Evolutionary conservation across 2,113 vertebrate species (phyloP).

Genomic region (Tetraodon nigroviridis): DNA sequence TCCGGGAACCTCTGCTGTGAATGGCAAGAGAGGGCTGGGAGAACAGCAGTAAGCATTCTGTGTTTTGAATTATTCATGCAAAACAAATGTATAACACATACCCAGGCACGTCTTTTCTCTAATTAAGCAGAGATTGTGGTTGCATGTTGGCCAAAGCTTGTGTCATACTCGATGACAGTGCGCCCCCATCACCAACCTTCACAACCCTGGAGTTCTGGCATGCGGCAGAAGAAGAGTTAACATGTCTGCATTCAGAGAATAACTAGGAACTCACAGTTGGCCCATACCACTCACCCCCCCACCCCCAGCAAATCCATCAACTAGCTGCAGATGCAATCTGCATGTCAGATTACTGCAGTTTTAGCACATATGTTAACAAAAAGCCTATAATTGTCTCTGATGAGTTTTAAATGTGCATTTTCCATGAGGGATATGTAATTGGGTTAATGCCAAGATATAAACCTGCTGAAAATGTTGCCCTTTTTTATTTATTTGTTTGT

Average conservation of each 20-base stretch:
- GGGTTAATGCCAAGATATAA: slow-evolving; percentile 6
- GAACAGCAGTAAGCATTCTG: slow-evolving; percentile 46
- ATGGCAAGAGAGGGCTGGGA: slow-evolving; percentile 34
- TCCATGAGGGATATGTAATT: slow-evolving; percentile 40
- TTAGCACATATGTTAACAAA: slow-evolving; percentile 61
- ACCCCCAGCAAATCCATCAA: slow-evolving; percentile 77
- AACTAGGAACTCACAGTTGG: slow-evolving; percentile 64
- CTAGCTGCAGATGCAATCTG: slow-evolving; percentile 78
- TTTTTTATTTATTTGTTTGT: too few relatives aligned
- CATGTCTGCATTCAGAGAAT: slow-evolving; percentile 60
- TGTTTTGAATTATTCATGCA: slow-evolving; percentile 69
- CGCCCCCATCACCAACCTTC: slow-evolving; percentile 13
- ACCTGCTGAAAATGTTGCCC: too few relatives aligned
- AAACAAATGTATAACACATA: slow-evolving; percentile 49
- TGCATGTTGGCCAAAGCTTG: slow-evolving; percentile 45
- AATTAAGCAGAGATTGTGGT: slow-evolving; percentile 60
- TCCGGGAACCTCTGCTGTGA: slow-evolving; percentile 24
- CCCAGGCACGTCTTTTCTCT: slow-evolving; percentile 47
- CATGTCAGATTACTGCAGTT: slow-evolving; percentile 73
- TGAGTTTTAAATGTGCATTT: slow-evolving; percentile 67
- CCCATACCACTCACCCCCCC: slow-evolving; percentile 59
- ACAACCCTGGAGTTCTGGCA: neutral
- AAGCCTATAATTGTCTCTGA: slow-evolving; percentile 69
- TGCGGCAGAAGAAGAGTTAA: slow-evolving; percentile 54
- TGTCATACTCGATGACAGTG: slow-evolving; percentile 48